Base-by-base conservation (phyloP, 2,797 vertebrate genomes). In the Denticeps clupeoides region DNA sequence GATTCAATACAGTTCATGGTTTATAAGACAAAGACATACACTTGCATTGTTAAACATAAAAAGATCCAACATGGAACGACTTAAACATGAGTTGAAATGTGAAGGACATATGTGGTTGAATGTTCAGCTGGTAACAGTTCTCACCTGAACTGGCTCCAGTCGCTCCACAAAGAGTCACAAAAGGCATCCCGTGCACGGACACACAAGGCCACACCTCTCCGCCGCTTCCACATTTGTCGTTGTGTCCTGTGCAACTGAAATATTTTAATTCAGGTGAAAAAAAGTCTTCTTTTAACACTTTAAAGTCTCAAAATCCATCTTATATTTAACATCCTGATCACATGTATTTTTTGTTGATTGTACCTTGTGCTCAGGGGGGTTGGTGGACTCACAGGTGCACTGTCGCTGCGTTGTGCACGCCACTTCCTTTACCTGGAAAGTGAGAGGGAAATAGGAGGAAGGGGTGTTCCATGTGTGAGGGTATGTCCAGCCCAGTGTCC, bases 371-470 rank as follows among this genome's bases (percentile, higher is more conserved):
- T 5, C n/a, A 7, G 45, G 62, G 1, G 21, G 28, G 10, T 32
- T 11, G 5, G 9, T 38, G 49, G 69, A 74, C 0, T 63, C 53
- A 10, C 65, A 56, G 1, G 28, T 32, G 49, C 59, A 74, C 7
- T 21, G 49, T 32, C 19, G 64, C 13, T 56, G 69, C n/a, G n/a
- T n/a, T n/a, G n/a, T n/a, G 4, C 11, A 31, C 22, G 3, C 63
- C 18, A 78, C 13, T 56, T 73, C 69, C 32, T 53, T 51, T 18
- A 83, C 68, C 58, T 84, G 60, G 41, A 83, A 84, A 4, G 58
- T 76, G 37, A 84, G 79, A 2, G 80, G 81, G 56, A 83, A 86
- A 63, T 75, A 84, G 29, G 82, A 82, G 50, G 56, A 52, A 10
- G 82, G 80, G 1, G 43, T 65, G 68, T 44, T 83, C 82, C 82